Percentiles rank a stretch among this genome's conserved stretches.
Conservation (phyloP, 1,140 invertebrate species). For the Bactericera cockerelli region DNA sequence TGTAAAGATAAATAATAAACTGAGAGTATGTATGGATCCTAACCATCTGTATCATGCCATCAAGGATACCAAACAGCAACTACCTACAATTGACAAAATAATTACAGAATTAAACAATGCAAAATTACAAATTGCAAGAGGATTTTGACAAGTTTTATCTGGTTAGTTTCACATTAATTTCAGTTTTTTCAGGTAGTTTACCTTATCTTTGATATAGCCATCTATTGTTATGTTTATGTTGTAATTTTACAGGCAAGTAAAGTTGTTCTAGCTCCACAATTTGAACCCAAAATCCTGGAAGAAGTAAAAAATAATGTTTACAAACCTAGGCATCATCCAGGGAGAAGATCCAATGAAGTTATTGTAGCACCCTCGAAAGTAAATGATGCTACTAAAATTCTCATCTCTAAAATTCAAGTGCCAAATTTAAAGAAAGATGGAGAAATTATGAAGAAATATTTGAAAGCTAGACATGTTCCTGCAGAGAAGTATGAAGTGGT, state of each 20-base stretch:
- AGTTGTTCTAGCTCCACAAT: background rate
- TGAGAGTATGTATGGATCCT: too few species aligned
- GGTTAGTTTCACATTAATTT: too few species aligned
- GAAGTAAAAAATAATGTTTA: background rate
- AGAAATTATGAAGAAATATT: background rate
- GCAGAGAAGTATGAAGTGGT: background rate
- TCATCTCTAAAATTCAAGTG: background rate
- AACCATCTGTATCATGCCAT: too few species aligned
- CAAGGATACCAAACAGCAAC: too few species aligned
- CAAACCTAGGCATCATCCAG: constrained; percentile 1
- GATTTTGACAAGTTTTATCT: too few species aligned
- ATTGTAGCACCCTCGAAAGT: background rate
- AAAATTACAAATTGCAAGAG: too few species aligned
- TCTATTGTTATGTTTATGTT: too few species aligned
- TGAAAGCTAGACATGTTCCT: background rate
- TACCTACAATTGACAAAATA: too few species aligned
- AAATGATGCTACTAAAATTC: background rate
- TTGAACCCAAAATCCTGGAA: background rate
- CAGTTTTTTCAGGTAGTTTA: too few species aligned
- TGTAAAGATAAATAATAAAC: too few species aligned
- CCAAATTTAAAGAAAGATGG: background rate
- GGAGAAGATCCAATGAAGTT: background rate
- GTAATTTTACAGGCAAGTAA: background rate
- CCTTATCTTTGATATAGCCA: too few species aligned
- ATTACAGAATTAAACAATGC: too few species aligned